These are phyloP conservation scores for Heliconius ismenius DNA, from an alignment of 2,888 invertebrate species.

Conservation along the genomic window DNA sequence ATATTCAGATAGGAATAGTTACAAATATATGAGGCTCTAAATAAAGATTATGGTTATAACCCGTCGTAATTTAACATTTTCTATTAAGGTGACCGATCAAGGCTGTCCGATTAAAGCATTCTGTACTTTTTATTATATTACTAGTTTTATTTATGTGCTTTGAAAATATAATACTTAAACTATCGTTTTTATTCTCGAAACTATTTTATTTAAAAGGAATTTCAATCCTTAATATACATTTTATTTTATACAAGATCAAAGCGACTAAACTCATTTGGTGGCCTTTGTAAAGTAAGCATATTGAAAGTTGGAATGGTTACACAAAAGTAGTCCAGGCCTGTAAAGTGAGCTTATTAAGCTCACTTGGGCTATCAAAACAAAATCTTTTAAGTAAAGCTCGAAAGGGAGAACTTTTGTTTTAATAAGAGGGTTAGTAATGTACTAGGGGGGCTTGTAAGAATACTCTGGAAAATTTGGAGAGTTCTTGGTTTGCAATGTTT, in stretches of 20 bases:
- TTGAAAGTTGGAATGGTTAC: conserved; percentile 46
- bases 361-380: conserved; percentile 43
- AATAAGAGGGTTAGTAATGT: conserved; percentile 43
- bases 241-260: background rate
- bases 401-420: conserved; percentile 45
- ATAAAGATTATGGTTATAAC: conserved; percentile 39
- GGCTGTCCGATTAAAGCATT: conserved; percentile 24
- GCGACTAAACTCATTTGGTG: conserved; percentile 23
- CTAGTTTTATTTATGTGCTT: background rate
- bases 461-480: conserved; percentile 42
- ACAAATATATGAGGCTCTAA: conserved; percentile 39
- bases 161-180: conserved; percentile 5
- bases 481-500: conserved; percentile 46
- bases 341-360: conserved; percentile 47
- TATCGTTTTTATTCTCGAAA: conserved; percentile 6
- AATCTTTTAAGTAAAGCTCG: conserved; percentile 38
- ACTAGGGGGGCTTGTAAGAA: conserved; percentile 42
- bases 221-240: background rate
- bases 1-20: conserved; percentile 35
- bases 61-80: conserved; percentile 37
- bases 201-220: conserved; percentile 7
- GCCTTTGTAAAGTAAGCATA: conserved; percentile 42
- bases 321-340: conserved; percentile 43
- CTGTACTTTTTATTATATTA: conserved; percentile 13
- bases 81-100: conserved; percentile 26